Conservation (phyloP, 2,888 invertebrate genomes). For the Rhogogaster chlorosoma region DNA sequence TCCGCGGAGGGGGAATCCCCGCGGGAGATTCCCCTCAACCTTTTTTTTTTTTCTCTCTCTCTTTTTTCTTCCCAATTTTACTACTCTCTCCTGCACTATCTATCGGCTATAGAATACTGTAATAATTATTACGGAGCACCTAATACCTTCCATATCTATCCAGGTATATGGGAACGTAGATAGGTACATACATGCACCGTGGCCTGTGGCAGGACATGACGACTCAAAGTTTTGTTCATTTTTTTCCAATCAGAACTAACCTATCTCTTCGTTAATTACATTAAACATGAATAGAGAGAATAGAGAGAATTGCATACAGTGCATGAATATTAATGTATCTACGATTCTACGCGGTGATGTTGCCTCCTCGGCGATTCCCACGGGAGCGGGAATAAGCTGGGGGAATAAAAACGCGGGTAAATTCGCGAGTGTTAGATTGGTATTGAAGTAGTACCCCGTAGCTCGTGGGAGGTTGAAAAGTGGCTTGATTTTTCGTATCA, state of each 20-base stretch:
- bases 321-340: not conserved
- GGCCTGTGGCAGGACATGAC: not conserved
- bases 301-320: too few relatives aligned
- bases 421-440: not conserved
- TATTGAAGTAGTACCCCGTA: not conserved
- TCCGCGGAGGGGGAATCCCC: constrained; percentile 33
- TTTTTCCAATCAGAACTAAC: not conserved
- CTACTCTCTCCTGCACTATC: constrained; percentile 3
- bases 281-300: not conserved
- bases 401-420: not conserved
- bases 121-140: not conserved
- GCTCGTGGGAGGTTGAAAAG: not conserved
- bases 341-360: not conserved
- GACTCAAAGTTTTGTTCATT: not conserved
- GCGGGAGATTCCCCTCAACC: constrained; percentile 25
- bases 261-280: not conserved
- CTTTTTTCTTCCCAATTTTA: constrained; percentile 4
- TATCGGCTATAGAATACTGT: not conserved
- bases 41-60: not conserved
- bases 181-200: not conserved
- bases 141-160: not conserved
- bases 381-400: not conserved
- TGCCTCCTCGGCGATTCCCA: not conserved
- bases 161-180: not conserved
- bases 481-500: constrained; percentile 38